Conservation (phyloP, 2,113 vertebrate genomes). For the Etia nguti region DNA sequence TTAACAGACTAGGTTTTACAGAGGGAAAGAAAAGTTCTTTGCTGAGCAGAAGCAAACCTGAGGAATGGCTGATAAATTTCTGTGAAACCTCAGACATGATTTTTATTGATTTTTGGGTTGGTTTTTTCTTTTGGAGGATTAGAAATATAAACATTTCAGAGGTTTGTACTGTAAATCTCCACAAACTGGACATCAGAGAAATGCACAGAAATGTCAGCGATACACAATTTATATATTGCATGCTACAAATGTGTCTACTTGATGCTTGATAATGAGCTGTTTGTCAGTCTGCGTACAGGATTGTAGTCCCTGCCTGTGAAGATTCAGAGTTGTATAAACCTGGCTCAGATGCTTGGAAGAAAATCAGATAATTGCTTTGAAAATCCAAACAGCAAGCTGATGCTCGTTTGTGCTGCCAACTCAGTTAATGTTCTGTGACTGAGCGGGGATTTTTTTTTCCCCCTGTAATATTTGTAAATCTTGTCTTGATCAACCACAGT, state of each 20-base stretch:
- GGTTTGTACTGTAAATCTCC: background rate
- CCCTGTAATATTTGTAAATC: background rate
- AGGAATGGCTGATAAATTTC: background rate
- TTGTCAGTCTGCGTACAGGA: background rate
- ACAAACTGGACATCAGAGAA: background rate
- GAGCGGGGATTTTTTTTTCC: background rate
- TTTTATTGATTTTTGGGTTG: background rate
- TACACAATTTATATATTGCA: background rate
- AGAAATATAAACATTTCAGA: background rate
- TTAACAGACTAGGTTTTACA: background rate
- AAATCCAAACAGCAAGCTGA: background rate
- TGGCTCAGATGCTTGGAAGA: background rate
- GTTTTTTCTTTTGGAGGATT: background rate
- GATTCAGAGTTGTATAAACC: background rate
- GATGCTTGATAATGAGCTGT: background rate
- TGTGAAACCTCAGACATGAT: background rate
- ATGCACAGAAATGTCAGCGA: background rate
- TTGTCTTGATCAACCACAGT: background rate
- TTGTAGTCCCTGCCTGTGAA: background rate
- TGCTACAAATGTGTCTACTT: background rate
- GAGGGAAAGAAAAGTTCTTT: background rate
- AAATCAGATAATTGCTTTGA: constrained; percentile 9
- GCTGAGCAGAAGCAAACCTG: background rate
- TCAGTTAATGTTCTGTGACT: background rate
- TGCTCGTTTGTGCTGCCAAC: background rate